Percentiles rank a stretch among this genome's conserved stretches.
Conservation (phyloP, 1,140 invertebrate species). For the Yoshiicerus persimilis region DNA sequence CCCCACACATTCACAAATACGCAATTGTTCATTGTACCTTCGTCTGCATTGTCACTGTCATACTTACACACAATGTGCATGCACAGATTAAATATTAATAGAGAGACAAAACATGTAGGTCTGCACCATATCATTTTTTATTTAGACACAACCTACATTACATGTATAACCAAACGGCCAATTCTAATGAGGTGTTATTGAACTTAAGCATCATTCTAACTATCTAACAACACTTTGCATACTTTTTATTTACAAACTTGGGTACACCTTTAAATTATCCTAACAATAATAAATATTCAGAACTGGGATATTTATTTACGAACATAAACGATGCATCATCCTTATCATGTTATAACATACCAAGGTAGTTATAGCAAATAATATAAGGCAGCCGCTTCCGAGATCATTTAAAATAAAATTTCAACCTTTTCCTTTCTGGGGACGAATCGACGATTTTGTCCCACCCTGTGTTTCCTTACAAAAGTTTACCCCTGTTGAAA, state of each 20-base stretch:
- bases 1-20: not conserved
- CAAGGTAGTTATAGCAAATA: too few species aligned
- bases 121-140: not conserved
- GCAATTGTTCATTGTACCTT: not conserved
- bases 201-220: not conserved
- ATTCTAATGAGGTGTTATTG: not conserved
- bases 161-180: not conserved
- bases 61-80: too few species aligned
- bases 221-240: not conserved
- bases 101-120: not conserved
- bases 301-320: too few species aligned
- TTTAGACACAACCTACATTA: not conserved
- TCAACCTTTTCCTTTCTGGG: too few species aligned
- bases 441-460: too few species aligned
- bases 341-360: too few species aligned
- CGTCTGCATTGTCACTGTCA: not conserved
- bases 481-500: too few species aligned
- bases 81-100: not conserved
- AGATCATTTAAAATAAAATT: too few species aligned
- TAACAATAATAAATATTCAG: too few species aligned
- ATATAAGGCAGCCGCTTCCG: too few species aligned
- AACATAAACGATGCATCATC: too few species aligned
- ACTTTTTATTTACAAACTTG: not conserved
- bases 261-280: not conserved
- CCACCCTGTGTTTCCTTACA: too few species aligned